These are phyloP conservation scores for Plebejus argus DNA, from an alignment of 2,888 invertebrate genomes.

Conservation along the genomic window DNA sequence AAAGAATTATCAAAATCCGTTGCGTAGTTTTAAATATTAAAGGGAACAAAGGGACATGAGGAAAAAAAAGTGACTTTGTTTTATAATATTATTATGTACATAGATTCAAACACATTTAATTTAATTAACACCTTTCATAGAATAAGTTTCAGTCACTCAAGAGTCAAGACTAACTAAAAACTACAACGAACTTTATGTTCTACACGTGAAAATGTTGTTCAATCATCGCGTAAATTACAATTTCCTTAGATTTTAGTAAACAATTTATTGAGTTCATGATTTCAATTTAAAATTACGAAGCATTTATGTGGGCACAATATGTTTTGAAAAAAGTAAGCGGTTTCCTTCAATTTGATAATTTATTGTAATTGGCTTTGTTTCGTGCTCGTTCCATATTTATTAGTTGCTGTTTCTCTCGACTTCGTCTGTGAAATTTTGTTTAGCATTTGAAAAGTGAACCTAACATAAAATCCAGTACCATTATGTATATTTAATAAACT, in stretches of 20 bases:
- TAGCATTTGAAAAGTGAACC: too few species aligned
- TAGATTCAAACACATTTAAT: neutral
- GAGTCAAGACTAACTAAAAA: neutral
- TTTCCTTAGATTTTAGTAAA: neutral
- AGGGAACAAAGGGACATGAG: too few species aligned
- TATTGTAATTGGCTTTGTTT: conserved; percentile 11
- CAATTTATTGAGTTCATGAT: conserved; percentile 14
- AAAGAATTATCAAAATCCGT: too few species aligned
- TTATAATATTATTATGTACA: too few species aligned
- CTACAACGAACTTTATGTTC: neutral
- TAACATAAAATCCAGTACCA: too few species aligned
- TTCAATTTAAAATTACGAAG: conserved; percentile 3
- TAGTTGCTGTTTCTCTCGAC: neutral
- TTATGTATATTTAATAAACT: too few species aligned
- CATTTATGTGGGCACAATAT: conserved; percentile 11
- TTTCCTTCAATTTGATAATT: conserved; percentile 15
- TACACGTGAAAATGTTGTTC: neutral
- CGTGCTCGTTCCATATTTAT: conserved; percentile 9
- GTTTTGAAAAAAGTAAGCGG: conserved; percentile 12
- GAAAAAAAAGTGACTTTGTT: too few species aligned
- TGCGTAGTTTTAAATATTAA: too few species aligned
- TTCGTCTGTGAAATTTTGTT: neutral
- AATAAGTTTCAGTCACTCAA: neutral
- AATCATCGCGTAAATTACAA: neutral
- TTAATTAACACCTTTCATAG: neutral